These are phyloP conservation scores for Manis javanica DNA, from an alignment of 2,797 vertebrate species.

Conservation along the genomic window DNA sequence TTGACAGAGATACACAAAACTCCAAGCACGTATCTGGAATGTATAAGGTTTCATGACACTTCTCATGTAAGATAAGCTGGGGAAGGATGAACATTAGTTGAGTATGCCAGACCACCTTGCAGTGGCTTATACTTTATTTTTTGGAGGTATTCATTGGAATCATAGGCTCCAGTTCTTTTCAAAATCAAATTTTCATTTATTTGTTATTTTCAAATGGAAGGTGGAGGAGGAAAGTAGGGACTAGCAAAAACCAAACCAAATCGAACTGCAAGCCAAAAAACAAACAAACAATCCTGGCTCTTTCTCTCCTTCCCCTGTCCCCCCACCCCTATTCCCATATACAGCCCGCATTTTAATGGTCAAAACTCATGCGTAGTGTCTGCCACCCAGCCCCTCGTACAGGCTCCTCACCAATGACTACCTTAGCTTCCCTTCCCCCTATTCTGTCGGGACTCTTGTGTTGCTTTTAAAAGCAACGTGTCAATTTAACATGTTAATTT, in stretches of 20 bases:
- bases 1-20: background rate
- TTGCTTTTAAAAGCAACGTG: background rate
- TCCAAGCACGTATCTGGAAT: background rate
- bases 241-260: background rate
- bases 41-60: fast-evolving
- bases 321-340: background rate
- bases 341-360: background rate
- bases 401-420: background rate
- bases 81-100: background rate
- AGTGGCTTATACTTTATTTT: background rate
- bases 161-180: background rate
- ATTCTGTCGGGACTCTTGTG: background rate
- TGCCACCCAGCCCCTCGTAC: background rate
- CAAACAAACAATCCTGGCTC: background rate
- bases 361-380: background rate
- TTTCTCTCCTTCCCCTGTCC: background rate
- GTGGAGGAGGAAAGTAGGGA: background rate
- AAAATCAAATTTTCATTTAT: background rate
- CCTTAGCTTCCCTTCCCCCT: background rate
- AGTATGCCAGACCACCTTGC: background rate
- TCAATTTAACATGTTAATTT: background rate
- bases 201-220: background rate
- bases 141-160: background rate
- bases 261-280: background rate
- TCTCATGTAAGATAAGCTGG: background rate